Base-by-base conservation (phyloP, 2,797 vertebrate genomes). In the Heteromormyrus szaboi region DNA sequence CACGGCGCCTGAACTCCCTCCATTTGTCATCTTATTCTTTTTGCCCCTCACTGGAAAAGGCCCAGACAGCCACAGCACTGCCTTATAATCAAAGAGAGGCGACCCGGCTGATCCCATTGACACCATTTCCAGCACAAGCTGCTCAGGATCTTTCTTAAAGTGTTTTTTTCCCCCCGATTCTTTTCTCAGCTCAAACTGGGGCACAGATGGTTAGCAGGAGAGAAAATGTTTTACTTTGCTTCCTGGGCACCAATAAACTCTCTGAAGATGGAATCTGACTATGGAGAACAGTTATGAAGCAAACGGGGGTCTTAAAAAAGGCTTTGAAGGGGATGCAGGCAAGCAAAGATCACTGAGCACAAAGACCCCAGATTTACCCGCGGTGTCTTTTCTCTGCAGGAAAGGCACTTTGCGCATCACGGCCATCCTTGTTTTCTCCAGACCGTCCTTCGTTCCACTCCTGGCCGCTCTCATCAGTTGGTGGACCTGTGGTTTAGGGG, bases 401-500 rank as follows among this genome's bases (percentile, higher is more conserved):
- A 99, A 99, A 9, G 97, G 96, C 56, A 99, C 98, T 91, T 95
- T 97, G 86, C 97, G 95, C 97, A 99, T 97, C 91, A 99, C 97
- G 0, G 98, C 98, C 0, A 98, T 97, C 91, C 96, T 96, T 6
- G 98, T 99, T 93, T 98, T 98, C 94, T 99, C 98, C 85, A 99
- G 94, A 33, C 98, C 98, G 2, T 98, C 98, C 94, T 97, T 98
- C 6, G 98, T 99, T 87, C 98, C 98, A 0, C 97, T 99, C 56
- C 95, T 97, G 62, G 98, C 98, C 0, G 98, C 98, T 93, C 97
- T 98, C 98, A 99, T 99, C 91, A 99, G 94, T 94, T 99, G 98
- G 1, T 98, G 98, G 94, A 99, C 97, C 98, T 99, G 94, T 62
- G 65, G 72, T 89, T 90, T 87, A 88, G 12, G 8, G 89, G 22